Evolutionary conservation across 2,113 vertebrate species (phyloP).

Genomic region (Porphyrio hochstetteri): DNA sequence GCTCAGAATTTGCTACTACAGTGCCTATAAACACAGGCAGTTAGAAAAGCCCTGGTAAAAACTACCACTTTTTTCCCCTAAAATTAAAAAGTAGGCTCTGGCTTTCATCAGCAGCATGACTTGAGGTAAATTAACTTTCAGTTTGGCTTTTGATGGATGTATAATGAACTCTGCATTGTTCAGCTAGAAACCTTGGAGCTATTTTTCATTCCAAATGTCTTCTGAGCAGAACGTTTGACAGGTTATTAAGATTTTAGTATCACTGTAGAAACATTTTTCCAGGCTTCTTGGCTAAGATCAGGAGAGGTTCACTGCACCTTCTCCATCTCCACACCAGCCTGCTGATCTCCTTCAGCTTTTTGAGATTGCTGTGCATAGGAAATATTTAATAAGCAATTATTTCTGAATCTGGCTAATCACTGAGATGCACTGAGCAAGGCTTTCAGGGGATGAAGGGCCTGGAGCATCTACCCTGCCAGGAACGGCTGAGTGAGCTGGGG

Average conservation of each 20-base stretch:
- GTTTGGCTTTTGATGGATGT: slow-evolving; percentile 60
- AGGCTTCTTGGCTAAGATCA: neutral
- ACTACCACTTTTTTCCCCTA: neutral
- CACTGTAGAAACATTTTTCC: slow-evolving; percentile 54
- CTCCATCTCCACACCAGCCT: neutral
- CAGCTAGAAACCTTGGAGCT: slow-evolving; percentile 48
- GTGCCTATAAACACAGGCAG: neutral
- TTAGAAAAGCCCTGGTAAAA: neutral
- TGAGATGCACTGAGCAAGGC: neutral
- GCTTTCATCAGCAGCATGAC: neutral
- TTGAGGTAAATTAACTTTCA: slow-evolving; percentile 56
- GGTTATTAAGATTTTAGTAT: slow-evolving; percentile 53
- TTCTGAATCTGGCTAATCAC: neutral
- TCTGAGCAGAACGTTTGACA: slow-evolving; percentile 14
- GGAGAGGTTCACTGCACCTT: neutral
- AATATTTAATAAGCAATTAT: neutral
- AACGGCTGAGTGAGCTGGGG: no score
- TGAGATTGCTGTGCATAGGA: neutral
- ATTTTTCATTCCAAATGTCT: slow-evolving; percentile 29
- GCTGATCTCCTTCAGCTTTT: neutral
- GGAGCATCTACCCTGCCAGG: no score
- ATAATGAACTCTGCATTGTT: slow-evolving; percentile 13
- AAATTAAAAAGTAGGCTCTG: slow-evolving; percentile 18
- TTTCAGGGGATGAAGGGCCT: neutral
- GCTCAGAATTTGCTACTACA: neutral